These are phyloP conservation scores for Daktulosphaira vitifoliae DNA, from an alignment of 1,140 invertebrate genomes.

Conservation along the genomic window DNA sequence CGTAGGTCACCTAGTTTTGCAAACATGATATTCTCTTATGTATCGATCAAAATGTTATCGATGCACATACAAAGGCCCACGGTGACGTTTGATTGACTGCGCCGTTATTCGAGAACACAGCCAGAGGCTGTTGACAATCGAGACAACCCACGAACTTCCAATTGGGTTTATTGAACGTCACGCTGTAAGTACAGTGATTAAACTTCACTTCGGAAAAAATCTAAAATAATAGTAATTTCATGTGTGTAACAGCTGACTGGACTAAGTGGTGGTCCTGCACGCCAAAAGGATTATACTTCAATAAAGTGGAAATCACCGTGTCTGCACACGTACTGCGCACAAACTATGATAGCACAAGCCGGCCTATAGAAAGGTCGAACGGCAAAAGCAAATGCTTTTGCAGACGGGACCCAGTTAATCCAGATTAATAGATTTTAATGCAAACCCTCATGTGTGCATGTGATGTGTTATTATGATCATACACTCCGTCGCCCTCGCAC, in stretches of 20 bases:
- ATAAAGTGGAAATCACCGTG: neutral
- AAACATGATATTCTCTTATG: neutral
- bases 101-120: neutral
- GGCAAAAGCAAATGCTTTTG: neutral
- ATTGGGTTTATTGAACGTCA: no score
- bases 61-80: neutral
- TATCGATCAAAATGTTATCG: conserved; percentile 16
- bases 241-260: no score
- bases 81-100: conserved; percentile 27
- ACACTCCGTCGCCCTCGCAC: neutral
- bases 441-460: neutral
- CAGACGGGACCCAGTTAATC: conserved; percentile 16
- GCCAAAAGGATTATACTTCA: neutral
- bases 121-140: no score
- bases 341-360: neutral
- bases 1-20: no score
- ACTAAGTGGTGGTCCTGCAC: no score
- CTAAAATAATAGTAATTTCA: no score
- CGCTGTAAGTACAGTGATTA: no score
- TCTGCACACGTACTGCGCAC: neutral
- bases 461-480: neutral
- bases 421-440: conserved; percentile 28
- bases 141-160: no score
- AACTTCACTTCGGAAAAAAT: no score
- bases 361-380: neutral